Conservation (phyloP, 2,113 vertebrate species). For the Heterotilapia buettikoferi region DNA sequence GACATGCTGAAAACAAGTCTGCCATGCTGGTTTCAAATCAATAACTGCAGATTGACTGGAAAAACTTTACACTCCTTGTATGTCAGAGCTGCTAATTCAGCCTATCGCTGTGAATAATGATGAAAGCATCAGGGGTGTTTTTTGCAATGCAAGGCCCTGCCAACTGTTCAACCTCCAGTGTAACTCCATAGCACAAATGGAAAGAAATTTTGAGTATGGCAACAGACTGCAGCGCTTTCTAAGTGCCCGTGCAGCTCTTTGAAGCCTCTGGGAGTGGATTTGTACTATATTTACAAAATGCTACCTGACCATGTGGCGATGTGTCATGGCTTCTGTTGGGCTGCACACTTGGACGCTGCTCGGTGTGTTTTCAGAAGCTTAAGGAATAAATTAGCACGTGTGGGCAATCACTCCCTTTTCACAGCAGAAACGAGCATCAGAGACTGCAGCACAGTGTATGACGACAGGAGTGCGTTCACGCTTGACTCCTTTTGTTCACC, state of each 20-base stretch:
- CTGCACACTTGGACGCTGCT: slow-evolving; percentile 64
- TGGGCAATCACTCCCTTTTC: slow-evolving; percentile 59
- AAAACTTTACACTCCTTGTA: neutral
- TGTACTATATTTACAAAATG: slow-evolving; percentile 51
- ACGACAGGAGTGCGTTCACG: neutral
- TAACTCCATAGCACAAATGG: neutral
- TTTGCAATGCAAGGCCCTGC: neutral
- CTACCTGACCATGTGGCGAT: slow-evolving; percentile 73
- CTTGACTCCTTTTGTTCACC: neutral
- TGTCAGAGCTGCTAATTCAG: neutral
- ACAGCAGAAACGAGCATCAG: slow-evolving; percentile 24
- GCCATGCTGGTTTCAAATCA: neutral
- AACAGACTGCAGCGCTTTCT: neutral
- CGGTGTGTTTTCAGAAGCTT: slow-evolving; percentile 61
- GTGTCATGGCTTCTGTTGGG: slow-evolving; percentile 74
- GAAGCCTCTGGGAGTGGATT: neutral
- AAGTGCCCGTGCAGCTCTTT: neutral
- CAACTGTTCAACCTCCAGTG: neutral
- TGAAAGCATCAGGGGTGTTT: neutral
- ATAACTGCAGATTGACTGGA: neutral
- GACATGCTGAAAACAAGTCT: neutral
- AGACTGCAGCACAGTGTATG: neutral
- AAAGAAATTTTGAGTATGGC: neutral
- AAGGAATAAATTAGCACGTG: slow-evolving; percentile 74
- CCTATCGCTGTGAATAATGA: neutral